Evolutionary conservation across 2,797 vertebrate genomes (phyloP).

Genomic region (Amazona finschi): DNA sequence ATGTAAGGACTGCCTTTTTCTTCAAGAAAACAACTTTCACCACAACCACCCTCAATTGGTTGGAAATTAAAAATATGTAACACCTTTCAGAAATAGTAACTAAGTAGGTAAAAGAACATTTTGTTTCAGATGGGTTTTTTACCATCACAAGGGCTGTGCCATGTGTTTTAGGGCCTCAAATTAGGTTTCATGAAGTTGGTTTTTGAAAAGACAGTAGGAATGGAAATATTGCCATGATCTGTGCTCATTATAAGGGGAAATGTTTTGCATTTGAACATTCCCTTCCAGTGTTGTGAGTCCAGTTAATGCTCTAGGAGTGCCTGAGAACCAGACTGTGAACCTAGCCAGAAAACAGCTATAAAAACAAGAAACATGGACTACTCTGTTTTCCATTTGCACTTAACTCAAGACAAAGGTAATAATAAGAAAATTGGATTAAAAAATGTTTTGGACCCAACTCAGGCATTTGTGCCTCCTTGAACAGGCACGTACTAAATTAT

Average conservation of each 20-base stretch:
- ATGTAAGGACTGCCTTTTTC: background rate
- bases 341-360: background rate
- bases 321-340: background rate
- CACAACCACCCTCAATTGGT: background rate
- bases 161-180: background rate
- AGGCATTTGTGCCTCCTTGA: background rate
- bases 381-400: slow-evolving; percentile 26
- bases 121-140: background rate
- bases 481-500: background rate
- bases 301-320: background rate
- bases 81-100: background rate
- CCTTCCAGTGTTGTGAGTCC: background rate
- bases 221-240: background rate
- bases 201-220: slow-evolving; percentile 15
- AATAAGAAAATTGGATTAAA: background rate
- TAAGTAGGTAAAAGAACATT: background rate
- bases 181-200: background rate
- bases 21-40: background rate
- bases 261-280: slow-evolving; percentile 23
- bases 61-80: background rate
- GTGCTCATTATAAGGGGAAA: slow-evolving; percentile 6
- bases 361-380: background rate
- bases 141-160: background rate
- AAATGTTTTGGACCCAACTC: background rate
- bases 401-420: background rate